Evolutionary conservation across 2,888 invertebrate species (phyloP).

Genomic region (Pyrocoelia pectoralis): DNA sequence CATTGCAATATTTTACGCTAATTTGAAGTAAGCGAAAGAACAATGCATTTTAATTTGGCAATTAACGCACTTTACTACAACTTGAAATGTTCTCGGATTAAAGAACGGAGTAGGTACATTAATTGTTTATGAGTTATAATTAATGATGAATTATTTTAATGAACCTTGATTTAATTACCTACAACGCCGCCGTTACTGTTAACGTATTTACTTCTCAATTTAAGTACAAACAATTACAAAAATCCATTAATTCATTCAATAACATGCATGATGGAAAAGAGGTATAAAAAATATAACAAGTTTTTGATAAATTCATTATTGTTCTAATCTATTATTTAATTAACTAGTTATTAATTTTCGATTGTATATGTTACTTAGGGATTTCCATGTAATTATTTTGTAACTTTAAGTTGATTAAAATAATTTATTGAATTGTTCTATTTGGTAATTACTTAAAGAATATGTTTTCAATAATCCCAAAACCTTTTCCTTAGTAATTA

Average conservation of each 20-base stretch:
- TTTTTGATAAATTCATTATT: constrained; percentile 10
- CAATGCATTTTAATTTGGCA: constrained; percentile 39
- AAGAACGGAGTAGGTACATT: constrained; percentile 17
- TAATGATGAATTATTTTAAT: constrained; percentile 29
- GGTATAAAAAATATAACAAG: constrained; percentile 2
- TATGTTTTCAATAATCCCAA: neutral
- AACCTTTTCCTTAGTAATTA: neutral
- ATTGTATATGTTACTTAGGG: constrained; percentile 17
- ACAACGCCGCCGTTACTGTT: neutral
- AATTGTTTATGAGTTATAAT: constrained; percentile 27
- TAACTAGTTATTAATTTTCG: constrained; percentile 20
- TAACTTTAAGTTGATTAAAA: constrained; percentile 5
- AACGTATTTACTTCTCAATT: neutral
- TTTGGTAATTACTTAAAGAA: neutral
- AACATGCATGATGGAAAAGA: neutral
- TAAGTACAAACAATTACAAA: neutral
- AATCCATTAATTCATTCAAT: constrained; percentile 7
- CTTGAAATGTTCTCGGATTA: constrained; percentile 12
- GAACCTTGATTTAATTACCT: constrained; percentile 21
- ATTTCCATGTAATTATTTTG: constrained; percentile 15
- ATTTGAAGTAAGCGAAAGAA: constrained; percentile 33
- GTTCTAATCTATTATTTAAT: constrained; percentile 13
- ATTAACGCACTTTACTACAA: constrained; percentile 29
- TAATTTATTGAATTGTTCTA: constrained; percentile 5
- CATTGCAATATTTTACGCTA: constrained; percentile 26